phyloP scores from a whole-genome alignment of 2,797 vertebrate genomes.

The Meriones psammophilus region DNA sequence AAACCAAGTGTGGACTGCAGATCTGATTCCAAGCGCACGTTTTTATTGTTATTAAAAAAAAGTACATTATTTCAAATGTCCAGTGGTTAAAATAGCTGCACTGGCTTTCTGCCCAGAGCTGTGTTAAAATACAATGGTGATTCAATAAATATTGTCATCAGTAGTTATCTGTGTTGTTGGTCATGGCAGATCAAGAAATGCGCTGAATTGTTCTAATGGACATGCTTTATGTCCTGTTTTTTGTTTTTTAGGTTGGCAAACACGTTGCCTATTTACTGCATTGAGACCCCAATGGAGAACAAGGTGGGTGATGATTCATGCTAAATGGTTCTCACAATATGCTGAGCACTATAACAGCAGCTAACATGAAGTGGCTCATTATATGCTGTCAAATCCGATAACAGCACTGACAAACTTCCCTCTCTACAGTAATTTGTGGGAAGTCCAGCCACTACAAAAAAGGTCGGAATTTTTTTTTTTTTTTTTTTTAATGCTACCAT shows the following conservation, averaged over 20 bases:
- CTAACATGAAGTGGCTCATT: constrained; percentile 70
- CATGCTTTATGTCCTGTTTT: neutral
- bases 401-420: neutral
- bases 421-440: constrained; percentile 18
- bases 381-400: constrained; percentile 68
- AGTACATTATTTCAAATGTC: constrained; percentile 64
- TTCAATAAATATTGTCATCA: constrained; percentile 77
- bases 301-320: constrained; percentile 78
- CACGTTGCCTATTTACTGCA: constrained; percentile 34
- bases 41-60: constrained; percentile 64
- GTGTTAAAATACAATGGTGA: constrained; percentile 71
- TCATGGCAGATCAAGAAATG: constrained; percentile 51
- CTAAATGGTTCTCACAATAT: constrained; percentile 57
- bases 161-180: constrained; percentile 39
- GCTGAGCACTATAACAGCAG: constrained; percentile 4
- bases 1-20: neutral
- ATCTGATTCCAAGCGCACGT: constrained; percentile 13
- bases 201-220: constrained; percentile 57
- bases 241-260: constrained; percentile 70
- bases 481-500: neutral
- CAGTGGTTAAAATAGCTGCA: constrained; percentile 69
- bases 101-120: constrained; percentile 73
- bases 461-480: neutral
- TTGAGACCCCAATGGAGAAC: constrained; percentile 68
- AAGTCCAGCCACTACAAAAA: constrained; percentile 38